These are phyloP conservation scores for Centropus unirufus DNA, from an alignment of 2,113 vertebrate genomes.

Conservation along the genomic window DNA sequence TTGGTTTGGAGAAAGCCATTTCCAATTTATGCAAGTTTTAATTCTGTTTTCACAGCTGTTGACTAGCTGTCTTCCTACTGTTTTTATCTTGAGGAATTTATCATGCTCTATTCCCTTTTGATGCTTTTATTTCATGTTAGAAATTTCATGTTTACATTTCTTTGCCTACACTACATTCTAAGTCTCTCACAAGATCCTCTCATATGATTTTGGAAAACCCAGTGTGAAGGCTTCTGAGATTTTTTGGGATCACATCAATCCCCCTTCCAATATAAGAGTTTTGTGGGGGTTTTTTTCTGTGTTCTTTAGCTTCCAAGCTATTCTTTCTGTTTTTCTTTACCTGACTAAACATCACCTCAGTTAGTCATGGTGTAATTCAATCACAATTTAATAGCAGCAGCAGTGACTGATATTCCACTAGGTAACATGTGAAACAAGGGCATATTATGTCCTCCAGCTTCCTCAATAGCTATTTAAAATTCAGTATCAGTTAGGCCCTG, in stretches of 20 bases:
- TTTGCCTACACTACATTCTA: neutral
- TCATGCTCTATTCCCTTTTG: neutral
- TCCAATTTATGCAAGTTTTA: conserved; percentile 55
- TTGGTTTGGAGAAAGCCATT: neutral
- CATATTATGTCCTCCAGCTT: neutral
- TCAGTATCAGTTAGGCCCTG: neutral
- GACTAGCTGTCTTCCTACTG: neutral
- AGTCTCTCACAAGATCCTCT: conserved; percentile 12
- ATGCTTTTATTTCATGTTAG: conserved; percentile 23
- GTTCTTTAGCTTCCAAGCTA: neutral
- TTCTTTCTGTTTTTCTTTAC: neutral
- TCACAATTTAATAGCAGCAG: neutral
- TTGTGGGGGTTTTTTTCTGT: accelerated
- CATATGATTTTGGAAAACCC: neutral
- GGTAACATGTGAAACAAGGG: neutral
- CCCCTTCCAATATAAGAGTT: neutral
- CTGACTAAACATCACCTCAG: neutral
- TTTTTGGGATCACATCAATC: neutral
- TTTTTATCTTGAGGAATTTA: conserved; percentile 42
- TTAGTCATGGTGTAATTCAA: neutral
- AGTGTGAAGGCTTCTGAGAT: neutral
- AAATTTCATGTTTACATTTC: neutral
- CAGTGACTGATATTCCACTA: neutral
- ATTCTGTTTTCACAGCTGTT: conserved; percentile 56
- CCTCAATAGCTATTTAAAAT: neutral